A percentile compares a stretch with the other conserved stretches of the same genome.
These are phyloP conservation scores for Emesis furor DNA, from an alignment of 2,888 invertebrate species.

Conservation along the genomic window DNA sequence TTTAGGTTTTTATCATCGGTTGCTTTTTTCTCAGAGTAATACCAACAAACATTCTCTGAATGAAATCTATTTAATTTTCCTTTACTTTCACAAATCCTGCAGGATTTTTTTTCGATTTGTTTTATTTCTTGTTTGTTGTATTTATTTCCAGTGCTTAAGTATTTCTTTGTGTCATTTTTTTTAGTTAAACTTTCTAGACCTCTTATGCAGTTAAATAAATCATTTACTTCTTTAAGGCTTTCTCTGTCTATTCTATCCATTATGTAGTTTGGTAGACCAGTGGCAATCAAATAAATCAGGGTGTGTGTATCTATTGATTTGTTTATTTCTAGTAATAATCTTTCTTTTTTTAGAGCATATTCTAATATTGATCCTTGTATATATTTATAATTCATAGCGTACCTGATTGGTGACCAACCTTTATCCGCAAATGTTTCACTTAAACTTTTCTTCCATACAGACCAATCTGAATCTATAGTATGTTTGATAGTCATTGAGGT, in stretches of 20 bases:
- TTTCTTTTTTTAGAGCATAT: constrained; percentile 64
- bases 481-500: constrained; percentile 55
- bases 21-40: constrained; percentile 30
- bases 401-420: constrained; percentile 68
- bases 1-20: no score
- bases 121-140: constrained; percentile 30
- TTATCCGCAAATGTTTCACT: constrained; percentile 73
- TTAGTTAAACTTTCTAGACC: constrained; percentile 43
- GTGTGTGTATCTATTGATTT: constrained; percentile 50
- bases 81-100: constrained; percentile 54
- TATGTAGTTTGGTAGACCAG: constrained; percentile 52
- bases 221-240: constrained; percentile 44
- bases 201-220: constrained; percentile 51
- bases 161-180: constrained; percentile 26
- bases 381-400: constrained; percentile 54
- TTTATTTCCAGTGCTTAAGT: constrained; percentile 15
- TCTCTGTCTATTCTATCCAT: constrained; percentile 53
- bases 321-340: constrained; percentile 57
- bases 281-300: constrained; percentile 48
- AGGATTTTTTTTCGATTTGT: constrained; percentile 51
- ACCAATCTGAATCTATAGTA: constrained; percentile 33
- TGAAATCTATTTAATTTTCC: constrained; percentile 59
- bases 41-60: constrained; percentile 57
- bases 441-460: constrained; percentile 50
- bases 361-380: constrained; percentile 53